Evolutionary conservation across 2,797 vertebrate species (phyloP), one percentile per base, ranked within the genome.

Genomic region (Sarcophilus harrisii): DNA sequence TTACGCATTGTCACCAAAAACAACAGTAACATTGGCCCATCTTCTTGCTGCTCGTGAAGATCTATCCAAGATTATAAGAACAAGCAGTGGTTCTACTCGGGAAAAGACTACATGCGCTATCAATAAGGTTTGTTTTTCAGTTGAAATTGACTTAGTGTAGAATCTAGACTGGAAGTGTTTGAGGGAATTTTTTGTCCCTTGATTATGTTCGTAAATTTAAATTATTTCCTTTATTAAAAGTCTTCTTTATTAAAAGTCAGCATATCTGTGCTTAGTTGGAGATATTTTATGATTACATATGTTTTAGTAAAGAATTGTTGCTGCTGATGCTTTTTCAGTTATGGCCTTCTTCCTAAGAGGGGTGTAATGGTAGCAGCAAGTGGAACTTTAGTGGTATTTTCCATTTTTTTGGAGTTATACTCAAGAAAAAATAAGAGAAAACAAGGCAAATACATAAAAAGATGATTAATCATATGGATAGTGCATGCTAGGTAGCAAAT

Each of bases 21-120:
- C 99, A 0, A 98, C 98, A 0, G 96, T 99, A 92, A 99, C 99
- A 0, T 57, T 99, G 98, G 99, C 99, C 21, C 98, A 99, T 92
- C 99, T 99, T 29, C 98, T 99, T 93, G 99, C 99, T n/a, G 99
- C 99, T 96, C 99, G 99, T 55, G 99, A 99, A 94, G 99, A 99
- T 96, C 93, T 99, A 11, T 99, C 99, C n/a, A 99, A 99, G 90
- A 98, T 99, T 96, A 99, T 99, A 93, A 99, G 99, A 98, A 99
- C 99, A 87, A 99, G 99, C 97, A 99, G 99, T 92, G 99, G 99
- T 57, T 98, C 98, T 30, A 99, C 98, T 95, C 98, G 99, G 94
- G 98, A 99, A 97, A 99, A 99, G 45, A 99, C 99, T 0, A 92
- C 97, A 0, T 99, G 99, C 55, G 99, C 99, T 0, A 98, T 99